These are phyloP conservation scores for Boleophthalmus pectinirostris DNA, from an alignment of 2,113 vertebrate genomes.

Conservation along the genomic window DNA sequence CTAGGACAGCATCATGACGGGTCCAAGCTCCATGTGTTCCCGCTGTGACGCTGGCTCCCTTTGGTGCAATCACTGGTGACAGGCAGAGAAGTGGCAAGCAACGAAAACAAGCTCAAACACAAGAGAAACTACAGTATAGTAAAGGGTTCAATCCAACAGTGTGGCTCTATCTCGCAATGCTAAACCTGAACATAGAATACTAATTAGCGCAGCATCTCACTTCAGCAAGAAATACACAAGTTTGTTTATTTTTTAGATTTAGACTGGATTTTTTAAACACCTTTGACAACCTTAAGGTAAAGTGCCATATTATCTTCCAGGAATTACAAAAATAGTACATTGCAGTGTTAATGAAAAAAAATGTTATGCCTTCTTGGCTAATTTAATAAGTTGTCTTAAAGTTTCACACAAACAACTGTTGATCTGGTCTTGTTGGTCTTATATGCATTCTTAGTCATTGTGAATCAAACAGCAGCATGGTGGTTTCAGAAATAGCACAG, in stretches of 20 bases:
- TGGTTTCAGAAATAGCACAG: slow-evolving; percentile 41
- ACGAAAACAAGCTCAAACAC: not conserved
- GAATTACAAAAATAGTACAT: no score
- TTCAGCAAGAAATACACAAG: not conserved
- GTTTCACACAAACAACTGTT: not conserved
- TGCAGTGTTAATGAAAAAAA: no score
- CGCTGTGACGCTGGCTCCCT: slow-evolving; percentile 38
- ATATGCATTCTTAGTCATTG: slow-evolving; percentile 25
- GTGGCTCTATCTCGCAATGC: not conserved
- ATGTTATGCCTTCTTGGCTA: no score
- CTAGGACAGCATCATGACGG: slow-evolving; percentile 37
- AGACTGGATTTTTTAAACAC: no score
- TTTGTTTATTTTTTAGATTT: no score
- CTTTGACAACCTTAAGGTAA: no score
- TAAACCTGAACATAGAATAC: not conserved
- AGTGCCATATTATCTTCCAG: no score
- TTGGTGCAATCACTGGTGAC: slow-evolving; percentile 34
- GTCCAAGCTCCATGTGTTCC: slow-evolving; percentile 39
- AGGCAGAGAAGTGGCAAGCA: slow-evolving; percentile 15
- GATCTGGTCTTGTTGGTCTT: not conserved
- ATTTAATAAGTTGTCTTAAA: no score
- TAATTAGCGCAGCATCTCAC: not conserved
- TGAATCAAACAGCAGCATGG: slow-evolving; percentile 38
- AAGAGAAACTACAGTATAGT: not conserved
- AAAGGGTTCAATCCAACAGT: not conserved